These are phyloP conservation scores for Endotricha flammealis DNA, from an alignment of 2,888 invertebrate genomes.

Conservation along the genomic window DNA sequence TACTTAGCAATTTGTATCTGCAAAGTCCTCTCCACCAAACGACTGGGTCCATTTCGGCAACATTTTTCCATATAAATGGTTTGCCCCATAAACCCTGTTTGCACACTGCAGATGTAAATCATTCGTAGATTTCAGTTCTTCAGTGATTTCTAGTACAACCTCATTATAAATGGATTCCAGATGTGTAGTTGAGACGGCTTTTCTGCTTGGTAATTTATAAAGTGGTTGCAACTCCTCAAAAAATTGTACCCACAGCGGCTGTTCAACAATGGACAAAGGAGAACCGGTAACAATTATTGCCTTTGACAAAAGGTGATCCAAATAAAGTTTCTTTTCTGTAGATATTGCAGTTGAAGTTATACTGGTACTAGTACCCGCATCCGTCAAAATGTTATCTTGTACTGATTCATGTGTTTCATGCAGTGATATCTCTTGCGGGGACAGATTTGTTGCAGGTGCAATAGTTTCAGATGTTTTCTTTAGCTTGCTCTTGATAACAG, in stretches of 20 bases:
- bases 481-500: conserved; percentile 13
- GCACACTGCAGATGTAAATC: conserved; percentile 1
- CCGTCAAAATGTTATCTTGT: conserved; percentile 3
- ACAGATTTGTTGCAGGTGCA: conserved; percentile 8
- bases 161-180: conserved; percentile 13
- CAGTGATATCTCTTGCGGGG: conserved; percentile 11
- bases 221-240: conserved; percentile 11
- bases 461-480: conserved; percentile 9
- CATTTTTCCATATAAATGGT: background rate
- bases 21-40: conserved; percentile 2
- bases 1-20: conserved; percentile 13
- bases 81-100: background rate
- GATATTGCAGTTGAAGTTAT: conserved; percentile 10
- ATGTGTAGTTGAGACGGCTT: conserved; percentile 12
- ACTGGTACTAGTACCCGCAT: conserved; percentile 10
- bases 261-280: conserved; percentile 15
- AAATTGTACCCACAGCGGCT: conserved; percentile 14
- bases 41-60: background rate
- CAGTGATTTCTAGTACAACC: conserved; percentile 13
- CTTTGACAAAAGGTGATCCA: conserved; percentile 5
- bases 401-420: too few relatives aligned
- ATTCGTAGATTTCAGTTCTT: conserved; percentile 11
- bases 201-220: conserved; percentile 13
- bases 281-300: conserved; percentile 14
- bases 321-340: conserved; percentile 5